A percentile compares a stretch with the other conserved stretches of the same genome.
Evolutionary conservation across 2,797 vertebrate genomes (phyloP).

Genomic region (Epinephelus coioides): DNA sequence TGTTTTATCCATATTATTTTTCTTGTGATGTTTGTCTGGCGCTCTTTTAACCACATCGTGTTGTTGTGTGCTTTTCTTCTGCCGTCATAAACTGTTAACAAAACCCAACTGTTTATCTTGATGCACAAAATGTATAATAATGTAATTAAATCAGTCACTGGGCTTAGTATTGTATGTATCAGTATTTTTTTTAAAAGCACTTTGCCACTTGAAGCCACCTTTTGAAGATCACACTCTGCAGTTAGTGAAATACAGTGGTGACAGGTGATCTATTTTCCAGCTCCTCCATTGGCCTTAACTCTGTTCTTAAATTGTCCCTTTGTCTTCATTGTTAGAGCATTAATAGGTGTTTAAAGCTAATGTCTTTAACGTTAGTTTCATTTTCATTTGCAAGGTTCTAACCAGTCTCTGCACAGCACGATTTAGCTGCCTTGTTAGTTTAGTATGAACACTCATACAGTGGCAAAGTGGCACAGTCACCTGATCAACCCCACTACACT

Average conservation of each 20-base stretch:
- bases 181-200: background rate
- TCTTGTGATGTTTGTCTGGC: background rate
- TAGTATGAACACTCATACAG: too few relatives aligned
- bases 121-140: background rate
- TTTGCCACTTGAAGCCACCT: background rate
- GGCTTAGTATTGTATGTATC: background rate
- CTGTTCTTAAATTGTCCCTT: background rate
- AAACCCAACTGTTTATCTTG: background rate
- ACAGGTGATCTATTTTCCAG: background rate
- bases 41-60: too few relatives aligned
- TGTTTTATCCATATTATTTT: background rate
- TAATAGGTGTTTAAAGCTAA: background rate
- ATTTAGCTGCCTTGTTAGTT: too few relatives aligned
- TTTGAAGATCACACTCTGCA: background rate
- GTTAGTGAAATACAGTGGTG: background rate
- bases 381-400: background rate
- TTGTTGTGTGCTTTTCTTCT: background rate
- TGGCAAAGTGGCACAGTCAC: background rate
- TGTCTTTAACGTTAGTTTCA: background rate
- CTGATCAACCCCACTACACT: background rate
- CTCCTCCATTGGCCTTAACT: too few relatives aligned
- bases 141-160: slow-evolving; percentile 1
- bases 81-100: too few relatives aligned
- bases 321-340: background rate
- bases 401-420: background rate